Evolutionary conservation across 1,140 invertebrate species (phyloP), one percentile per base, ranked within the genome.

Genomic region (Drosophila obscura): DNA sequence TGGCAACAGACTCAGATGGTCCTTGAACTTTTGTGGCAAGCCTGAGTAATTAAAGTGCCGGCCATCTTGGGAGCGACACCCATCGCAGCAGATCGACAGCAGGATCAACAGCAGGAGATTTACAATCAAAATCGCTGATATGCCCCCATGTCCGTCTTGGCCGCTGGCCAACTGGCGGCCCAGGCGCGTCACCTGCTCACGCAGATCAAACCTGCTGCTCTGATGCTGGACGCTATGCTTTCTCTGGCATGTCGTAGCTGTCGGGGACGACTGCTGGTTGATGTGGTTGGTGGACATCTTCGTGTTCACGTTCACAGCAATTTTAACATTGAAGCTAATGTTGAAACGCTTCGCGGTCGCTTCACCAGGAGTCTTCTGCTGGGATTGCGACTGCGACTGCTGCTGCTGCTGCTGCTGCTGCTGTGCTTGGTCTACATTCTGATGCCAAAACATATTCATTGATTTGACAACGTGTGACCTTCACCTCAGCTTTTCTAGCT

Each of bases 241-340:
- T 16, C 24, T 31, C n/a, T 50, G n/a, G 7, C 43, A 46, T 8
- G 16, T 19, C 35, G 35, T n/a, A 0, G 45, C 2, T 6, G 31
- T n/a, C 13, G 8, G 11, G 26, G 16, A 31, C 7, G 28, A 28
- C 19, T 52, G 22, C 16, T 50, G 56, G 11, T 61, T 82, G n/a
- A 81, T 67, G 44, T 78, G 62, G 6, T 59, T 81, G 15, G 58
- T 63, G 15, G 41, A 62, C 78, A 76, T 87, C 67, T 73, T 88
- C 6, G 82, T 87, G 43, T 87, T 82, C 0, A 88, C 82, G 82
- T 87, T 87, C 2, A 87, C 82, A 19, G 82, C 75, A n/a, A 87
- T 87, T 77, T 87, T 87, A 2, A 87, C 71, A 79, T 88, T 88
- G 26, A 87, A 88, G 51, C 79, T 87, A 31, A 88, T 76, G 41